phyloP scores from a whole-genome alignment of 2,797 vertebrate genomes.

The Pipistrellus pygmaeus region DNA sequence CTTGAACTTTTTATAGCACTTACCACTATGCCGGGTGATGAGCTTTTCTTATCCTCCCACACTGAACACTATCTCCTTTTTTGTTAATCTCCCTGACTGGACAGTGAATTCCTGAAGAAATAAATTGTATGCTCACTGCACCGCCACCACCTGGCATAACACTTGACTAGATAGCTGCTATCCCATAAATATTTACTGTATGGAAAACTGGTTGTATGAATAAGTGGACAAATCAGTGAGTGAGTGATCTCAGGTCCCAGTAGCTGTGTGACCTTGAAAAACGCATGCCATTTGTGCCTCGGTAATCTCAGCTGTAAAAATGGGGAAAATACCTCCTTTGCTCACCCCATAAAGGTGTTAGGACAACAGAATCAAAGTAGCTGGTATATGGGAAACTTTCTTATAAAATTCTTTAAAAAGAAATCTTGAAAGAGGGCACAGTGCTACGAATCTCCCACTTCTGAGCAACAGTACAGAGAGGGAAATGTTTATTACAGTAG shows the following conservation, averaged over 20 bases:
- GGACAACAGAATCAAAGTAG: slow-evolving; percentile 40
- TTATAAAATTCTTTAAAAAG: slow-evolving; percentile 20
- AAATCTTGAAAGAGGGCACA: background rate
- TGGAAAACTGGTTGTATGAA: background rate
- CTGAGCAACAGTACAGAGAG: background rate
- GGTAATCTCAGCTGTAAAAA: background rate
- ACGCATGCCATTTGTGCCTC: background rate
- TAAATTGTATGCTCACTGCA: background rate
- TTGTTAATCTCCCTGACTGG: background rate
- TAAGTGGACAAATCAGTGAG: background rate
- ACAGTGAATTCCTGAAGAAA: background rate
- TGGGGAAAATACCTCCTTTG: background rate
- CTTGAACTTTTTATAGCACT: background rate
- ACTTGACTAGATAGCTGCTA: background rate
- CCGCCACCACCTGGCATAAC: background rate
- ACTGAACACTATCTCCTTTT: background rate
- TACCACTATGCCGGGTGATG: background rate
- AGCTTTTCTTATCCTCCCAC: background rate
- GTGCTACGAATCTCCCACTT: background rate
- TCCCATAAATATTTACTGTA: background rate
- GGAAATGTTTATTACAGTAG: background rate
- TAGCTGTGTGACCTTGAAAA: background rate
- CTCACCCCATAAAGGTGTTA: slow-evolving; percentile 9
- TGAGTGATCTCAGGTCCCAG: background rate
- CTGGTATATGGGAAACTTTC: background rate